Percentiles rank a stretch among this genome's conserved stretches.
These are phyloP conservation scores for Pheosia tremula DNA, from an alignment of 2,888 invertebrate species.

Conservation along the genomic window DNA sequence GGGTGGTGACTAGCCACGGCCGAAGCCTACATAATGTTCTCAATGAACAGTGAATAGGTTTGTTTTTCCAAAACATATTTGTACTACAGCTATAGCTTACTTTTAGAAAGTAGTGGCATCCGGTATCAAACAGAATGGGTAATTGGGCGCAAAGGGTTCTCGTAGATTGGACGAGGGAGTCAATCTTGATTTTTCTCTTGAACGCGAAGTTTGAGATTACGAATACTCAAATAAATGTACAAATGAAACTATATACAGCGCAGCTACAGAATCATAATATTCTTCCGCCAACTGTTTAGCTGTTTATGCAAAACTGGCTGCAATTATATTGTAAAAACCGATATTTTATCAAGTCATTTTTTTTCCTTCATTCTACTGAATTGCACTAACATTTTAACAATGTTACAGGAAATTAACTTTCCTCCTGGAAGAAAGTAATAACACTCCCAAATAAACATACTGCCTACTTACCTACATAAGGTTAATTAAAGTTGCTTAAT, in stretches of 20 bases:
- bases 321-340: no score
- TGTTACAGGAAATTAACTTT: no score
- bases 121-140: slow-evolving; percentile 24
- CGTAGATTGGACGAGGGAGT: slow-evolving; percentile 5
- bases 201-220: slow-evolving; percentile 1
- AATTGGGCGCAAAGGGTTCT: slow-evolving; percentile 21
- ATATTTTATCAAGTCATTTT: no score
- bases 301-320: no score
- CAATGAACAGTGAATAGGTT: background rate
- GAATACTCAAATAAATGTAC: no score
- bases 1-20: no score
- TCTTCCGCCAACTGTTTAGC: no score
- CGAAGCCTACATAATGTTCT: background rate
- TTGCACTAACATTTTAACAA: no score
- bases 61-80: background rate
- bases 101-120: slow-evolving; percentile 33
- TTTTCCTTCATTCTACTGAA: no score
- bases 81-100: slow-evolving; percentile 7
- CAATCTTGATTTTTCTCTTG: slow-evolving; percentile 1
- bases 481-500: slow-evolving; percentile 30
- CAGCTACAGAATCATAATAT: no score
- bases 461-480: slow-evolving; percentile 27
- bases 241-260: background rate
- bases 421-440: background rate
- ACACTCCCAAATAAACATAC: slow-evolving; percentile 17